A percentile compares a stretch with the other conserved stretches of the same genome.
Conservation (phyloP, 2,888 invertebrate species). For the Diarsia rubi region DNA sequence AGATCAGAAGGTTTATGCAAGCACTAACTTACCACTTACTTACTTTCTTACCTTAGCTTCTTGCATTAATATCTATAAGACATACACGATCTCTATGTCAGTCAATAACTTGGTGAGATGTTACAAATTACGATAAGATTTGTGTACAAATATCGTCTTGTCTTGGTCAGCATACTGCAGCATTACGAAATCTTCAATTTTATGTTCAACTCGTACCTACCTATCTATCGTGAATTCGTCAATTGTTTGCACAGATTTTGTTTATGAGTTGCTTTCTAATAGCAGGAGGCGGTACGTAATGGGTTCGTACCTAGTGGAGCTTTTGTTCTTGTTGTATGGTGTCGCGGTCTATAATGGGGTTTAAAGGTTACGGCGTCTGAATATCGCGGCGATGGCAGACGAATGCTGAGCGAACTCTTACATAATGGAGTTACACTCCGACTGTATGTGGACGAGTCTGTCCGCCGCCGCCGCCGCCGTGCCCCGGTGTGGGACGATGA, state of each 20-base stretch:
- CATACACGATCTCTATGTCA: not conserved
- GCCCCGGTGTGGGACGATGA: not conserved
- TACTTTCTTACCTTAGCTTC: not conserved
- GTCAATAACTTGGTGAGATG: not conserved
- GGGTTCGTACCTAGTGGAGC: not conserved
- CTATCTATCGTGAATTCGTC: not conserved
- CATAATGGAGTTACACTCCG: slow-evolving; percentile 13
- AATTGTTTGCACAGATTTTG: slow-evolving; percentile 3
- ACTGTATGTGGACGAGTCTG: not conserved
- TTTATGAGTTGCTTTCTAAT: not conserved
- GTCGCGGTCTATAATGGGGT: slow-evolving; percentile 26
- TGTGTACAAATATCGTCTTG: not conserved
- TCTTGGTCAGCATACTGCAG: not conserved
- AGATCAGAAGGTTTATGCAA: slow-evolving; percentile 24
- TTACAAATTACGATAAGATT: no score
- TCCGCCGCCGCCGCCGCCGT: no score
- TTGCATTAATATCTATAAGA: not conserved
- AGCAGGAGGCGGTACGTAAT: not conserved
- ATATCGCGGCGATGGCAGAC: slow-evolving; percentile 12
- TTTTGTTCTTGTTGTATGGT: slow-evolving; percentile 14
- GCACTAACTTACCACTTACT: not conserved
- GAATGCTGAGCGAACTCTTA: not conserved
- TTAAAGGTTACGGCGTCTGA: slow-evolving; percentile 41
- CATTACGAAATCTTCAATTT: not conserved
- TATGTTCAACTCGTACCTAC: not conserved